Evolutionary conservation across 2,797 vertebrate species (phyloP).

Genomic region (Nyctibius grandis): DNA sequence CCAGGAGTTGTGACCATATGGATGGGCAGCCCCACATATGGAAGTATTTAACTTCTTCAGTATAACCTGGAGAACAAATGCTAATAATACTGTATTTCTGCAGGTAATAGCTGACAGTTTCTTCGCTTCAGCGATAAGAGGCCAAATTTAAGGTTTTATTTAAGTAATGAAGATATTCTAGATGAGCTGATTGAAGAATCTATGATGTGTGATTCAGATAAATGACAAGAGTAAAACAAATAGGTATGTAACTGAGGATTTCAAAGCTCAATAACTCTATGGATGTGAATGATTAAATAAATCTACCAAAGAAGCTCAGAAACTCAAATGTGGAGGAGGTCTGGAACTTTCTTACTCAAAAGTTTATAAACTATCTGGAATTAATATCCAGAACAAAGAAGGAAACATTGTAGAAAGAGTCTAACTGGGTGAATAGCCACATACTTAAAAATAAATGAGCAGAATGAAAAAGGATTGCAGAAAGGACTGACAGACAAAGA

Average conservation of each 20-base stretch:
- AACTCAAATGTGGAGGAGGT: neutral
- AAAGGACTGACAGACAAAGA: neutral
- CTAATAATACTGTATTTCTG: conserved; percentile 13
- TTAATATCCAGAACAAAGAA: neutral
- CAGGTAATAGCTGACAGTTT: neutral
- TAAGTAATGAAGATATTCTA: neutral
- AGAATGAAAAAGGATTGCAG: neutral
- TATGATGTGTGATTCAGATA: neutral
- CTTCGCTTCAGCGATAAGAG: neutral
- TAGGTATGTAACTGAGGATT: neutral
- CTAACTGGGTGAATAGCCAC: neutral
- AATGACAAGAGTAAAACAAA: neutral
- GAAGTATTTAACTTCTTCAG: neutral
- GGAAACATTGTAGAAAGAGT: neutral
- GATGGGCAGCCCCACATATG: conserved; percentile 9
- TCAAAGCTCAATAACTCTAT: neutral
- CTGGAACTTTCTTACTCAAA: neutral
- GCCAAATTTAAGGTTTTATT: neutral
- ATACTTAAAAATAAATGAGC: neutral
- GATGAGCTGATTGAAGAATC: neutral
- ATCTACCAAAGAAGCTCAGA: neutral
- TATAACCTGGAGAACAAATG: conserved; percentile 14
- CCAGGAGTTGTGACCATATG: conserved; percentile 31
- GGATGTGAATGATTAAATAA: neutral
- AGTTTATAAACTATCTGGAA: neutral